These are phyloP conservation scores for Drosophila sturtevanti DNA, from an alignment of 1,140 invertebrate species.

Conservation along the genomic window DNA sequence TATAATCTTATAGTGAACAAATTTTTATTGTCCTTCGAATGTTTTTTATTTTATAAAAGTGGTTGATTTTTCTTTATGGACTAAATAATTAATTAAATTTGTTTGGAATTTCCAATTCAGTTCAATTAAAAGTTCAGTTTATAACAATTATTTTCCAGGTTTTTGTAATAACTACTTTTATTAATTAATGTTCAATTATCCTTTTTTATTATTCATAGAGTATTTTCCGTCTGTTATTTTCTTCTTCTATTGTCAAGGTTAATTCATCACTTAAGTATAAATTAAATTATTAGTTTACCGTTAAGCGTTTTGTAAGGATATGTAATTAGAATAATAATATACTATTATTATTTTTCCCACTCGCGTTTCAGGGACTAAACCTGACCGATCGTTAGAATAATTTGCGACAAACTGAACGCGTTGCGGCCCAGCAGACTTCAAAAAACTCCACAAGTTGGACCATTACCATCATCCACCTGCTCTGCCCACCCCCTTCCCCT, in stretches of 20 bases:
- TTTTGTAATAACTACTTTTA: not conserved
- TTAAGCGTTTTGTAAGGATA: not conserved
- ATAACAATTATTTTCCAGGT: too few species aligned
- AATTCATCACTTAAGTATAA: not conserved
- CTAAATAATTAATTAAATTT: too few species aligned
- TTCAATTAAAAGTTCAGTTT: too few species aligned
- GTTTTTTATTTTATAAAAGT: too few species aligned
- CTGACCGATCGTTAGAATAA: conserved; percentile 81
- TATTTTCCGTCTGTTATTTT: not conserved
- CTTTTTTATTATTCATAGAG: not conserved
- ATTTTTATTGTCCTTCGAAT: too few species aligned
- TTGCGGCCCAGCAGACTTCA: conserved; percentile 35
- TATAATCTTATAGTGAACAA: too few species aligned
- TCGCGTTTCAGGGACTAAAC: conserved; percentile 41
- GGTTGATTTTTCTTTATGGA: too few species aligned
- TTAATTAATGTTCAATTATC: not conserved
- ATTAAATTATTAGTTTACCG: not conserved
- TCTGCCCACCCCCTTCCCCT: not conserved
- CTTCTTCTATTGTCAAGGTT: not conserved
- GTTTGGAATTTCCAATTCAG: too few species aligned
- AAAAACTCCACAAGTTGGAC: conserved; percentile 35
- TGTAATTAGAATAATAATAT: not conserved
- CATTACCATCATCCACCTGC: conserved; percentile 41
- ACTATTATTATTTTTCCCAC: not conserved
- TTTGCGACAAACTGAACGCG: conserved; percentile 76